Base-by-base conservation (phyloP, 30 jellyfish, hydroid and myxozoan species). In the Aurelia sp. region DNA sequence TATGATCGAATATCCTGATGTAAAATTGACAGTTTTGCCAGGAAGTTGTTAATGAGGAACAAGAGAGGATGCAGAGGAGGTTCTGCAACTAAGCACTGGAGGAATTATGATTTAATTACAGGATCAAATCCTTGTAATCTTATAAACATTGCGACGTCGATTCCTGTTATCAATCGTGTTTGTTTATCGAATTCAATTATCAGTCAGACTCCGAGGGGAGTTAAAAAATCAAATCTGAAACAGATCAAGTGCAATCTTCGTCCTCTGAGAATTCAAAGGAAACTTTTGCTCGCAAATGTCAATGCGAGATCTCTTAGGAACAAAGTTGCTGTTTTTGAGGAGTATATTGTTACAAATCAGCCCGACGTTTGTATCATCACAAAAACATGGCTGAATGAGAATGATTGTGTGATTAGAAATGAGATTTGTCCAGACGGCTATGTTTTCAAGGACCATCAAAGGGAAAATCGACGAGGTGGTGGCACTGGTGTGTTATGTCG, bases 381-480 rank as follows among this genome's bases (percentile, higher is more conserved):
- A n/a, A n/a, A n/a, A n/a, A n/a, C n/a, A n/a, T n/a, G n/a, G n/a
- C n/a, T n/a, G n/a, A n/a, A n/a, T n/a, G n/a, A n/a, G n/a, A n/a
- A n/a, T n/a, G n/a, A n/a, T n/a, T n/a, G n/a, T n/a, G n/a, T n/a
- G n/a, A n/a, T n/a, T n/a, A n/a, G n/a, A n/a, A n/a, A n/a, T n/a
- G 89, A 78, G 63, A 62, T 78, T 78, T 78, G 63, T 15, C 80
- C 81, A 20, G 81, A 59, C 12, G 89, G 80, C 2, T 44, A 74
- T 57, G 81, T 30, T 59, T 57, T 78, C 81, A 78, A 78, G 65
- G 82, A 78, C n/a, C n/a, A n/a, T n/a, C n/a, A n/a, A n/a, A n/a
- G n/a, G n/a, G n/a, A n/a, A n/a, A n/a, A n/a, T n/a, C 80, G 81
- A 78, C 80, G 81, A n/a, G 89, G 89, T 59, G 80, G 86, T 74